These are phyloP conservation scores for Holothuria glaberrima DNA, from an alignment of 35 echinoderm and acorn worm genomes.

Conservation along the genomic window DNA sequence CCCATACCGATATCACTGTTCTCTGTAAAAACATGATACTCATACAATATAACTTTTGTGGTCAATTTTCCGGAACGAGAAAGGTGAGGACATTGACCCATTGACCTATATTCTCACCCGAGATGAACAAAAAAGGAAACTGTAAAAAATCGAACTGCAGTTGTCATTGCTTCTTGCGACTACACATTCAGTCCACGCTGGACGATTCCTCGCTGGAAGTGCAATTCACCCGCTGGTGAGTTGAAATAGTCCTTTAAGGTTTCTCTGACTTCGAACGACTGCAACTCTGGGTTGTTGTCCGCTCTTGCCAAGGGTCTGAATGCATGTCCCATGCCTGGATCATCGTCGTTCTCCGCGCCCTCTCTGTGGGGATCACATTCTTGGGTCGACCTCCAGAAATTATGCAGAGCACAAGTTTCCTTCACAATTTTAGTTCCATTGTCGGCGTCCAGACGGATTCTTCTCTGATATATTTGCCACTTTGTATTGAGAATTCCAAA, in stretches of 20 bases:
- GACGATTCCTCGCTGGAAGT: not conserved
- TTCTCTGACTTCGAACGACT: too few relatives aligned
- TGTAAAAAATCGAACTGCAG: not conserved
- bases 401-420: conserved; percentile 1
- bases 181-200: conserved; percentile 8
- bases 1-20: not conserved
- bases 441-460: conserved; percentile 26
- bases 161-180: not conserved
- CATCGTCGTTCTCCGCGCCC: too few relatives aligned
- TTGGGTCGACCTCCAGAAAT: conserved; percentile 16
- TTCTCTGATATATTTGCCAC: conserved; percentile 22
- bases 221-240: not conserved
- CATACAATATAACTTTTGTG: not conserved
- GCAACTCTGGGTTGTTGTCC: too few relatives aligned
- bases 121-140: conserved; percentile 11
- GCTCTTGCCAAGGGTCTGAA: too few relatives aligned
- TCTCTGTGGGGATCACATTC: not conserved
- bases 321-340: too few relatives aligned
- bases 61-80: not conserved
- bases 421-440: not conserved
- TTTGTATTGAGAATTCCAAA: conserved; percentile 19
- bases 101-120: not conserved
- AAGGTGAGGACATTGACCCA: not conserved
- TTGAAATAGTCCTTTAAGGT: too few relatives aligned
- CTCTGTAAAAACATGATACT: not conserved